Conservation (phyloP, 1,140 invertebrate genomes). For the Tetramorium simillimum region DNA sequence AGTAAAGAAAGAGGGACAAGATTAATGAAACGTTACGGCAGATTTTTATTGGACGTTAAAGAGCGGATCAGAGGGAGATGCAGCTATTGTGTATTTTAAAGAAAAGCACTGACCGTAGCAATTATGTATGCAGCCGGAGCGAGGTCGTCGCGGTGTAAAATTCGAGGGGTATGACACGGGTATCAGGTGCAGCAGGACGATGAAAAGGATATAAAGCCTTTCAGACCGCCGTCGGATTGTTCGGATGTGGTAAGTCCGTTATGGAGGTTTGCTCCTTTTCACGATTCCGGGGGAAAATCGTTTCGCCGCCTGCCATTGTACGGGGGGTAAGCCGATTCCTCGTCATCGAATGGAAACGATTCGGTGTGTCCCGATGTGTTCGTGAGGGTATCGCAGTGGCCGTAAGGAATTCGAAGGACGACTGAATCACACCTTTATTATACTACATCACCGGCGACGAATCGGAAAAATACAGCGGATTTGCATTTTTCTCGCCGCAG, state of each 20-base stretch:
- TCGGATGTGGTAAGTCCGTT: constrained; percentile 73
- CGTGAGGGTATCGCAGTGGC: constrained; percentile 41
- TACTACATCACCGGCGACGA: constrained; percentile 37
- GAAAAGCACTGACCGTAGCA: neutral
- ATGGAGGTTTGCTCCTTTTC: constrained; percentile 68
- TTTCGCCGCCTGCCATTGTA: constrained; percentile 66
- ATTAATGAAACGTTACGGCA: neutral
- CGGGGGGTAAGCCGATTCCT: constrained; percentile 69
- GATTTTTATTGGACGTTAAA: neutral
- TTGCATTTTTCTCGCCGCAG: constrained; percentile 13
- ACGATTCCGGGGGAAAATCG: constrained; percentile 65
- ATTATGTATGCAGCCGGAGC: constrained; percentile 40
- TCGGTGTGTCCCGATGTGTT: constrained; percentile 57
- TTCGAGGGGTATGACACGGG: constrained; percentile 22
- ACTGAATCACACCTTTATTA: constrained; percentile 63
- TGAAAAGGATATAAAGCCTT: constrained; percentile 66
- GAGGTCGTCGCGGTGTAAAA: constrained; percentile 16
- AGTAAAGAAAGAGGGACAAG: neutral
- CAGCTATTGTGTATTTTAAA: neutral
- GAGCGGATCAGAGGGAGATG: neutral
- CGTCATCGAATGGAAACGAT: constrained; percentile 71
- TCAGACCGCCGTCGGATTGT: constrained; percentile 66
- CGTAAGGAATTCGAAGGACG: constrained; percentile 34
- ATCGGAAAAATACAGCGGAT: neutral
- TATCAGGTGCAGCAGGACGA: constrained; percentile 45